Evolutionary conservation across 2,888 invertebrate genomes (phyloP).

Genomic region (Minunthozetes semirufus): DNA sequence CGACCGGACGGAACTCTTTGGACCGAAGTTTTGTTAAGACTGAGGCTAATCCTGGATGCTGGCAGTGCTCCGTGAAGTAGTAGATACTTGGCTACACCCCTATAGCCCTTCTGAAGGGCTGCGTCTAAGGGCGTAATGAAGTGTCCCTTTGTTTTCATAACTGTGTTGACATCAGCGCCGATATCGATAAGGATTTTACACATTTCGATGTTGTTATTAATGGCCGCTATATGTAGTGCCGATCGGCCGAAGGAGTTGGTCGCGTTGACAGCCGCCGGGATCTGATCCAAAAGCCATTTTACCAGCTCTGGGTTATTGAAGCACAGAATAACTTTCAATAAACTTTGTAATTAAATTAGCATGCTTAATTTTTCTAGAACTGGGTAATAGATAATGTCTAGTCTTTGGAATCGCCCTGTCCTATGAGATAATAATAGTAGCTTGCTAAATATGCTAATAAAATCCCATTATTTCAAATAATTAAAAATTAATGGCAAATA

Average conservation of each 20-base stretch:
- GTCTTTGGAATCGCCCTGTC: too few species aligned
- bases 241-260: conserved; percentile 86
- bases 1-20: conserved; percentile 5
- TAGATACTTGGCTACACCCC: conserved; percentile 84
- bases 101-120: conserved; percentile 73
- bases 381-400: too few species aligned
- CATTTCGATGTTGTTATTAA: conserved; percentile 86
- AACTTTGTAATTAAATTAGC: too few species aligned
- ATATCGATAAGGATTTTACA: conserved; percentile 61
- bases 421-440: too few species aligned
- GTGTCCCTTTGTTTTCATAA: conserved; percentile 55
- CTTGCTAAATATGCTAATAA: too few species aligned
- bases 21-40: neutral
- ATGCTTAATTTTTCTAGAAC: too few species aligned
- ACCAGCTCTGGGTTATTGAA: conserved; percentile 40
- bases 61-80: conserved; percentile 83
- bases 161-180: conserved; percentile 39
- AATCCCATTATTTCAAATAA: too few species aligned
- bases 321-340: too few species aligned
- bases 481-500: too few species aligned
- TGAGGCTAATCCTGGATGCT: conserved; percentile 52
- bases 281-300: conserved; percentile 72
- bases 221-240: conserved; percentile 85
- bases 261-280: conserved; percentile 72
- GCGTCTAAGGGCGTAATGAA: conserved; percentile 85